These are phyloP conservation scores for Oscheius myriophilus DNA, from an alignment of 2,888 invertebrate genomes.

Conservation along the genomic window DNA sequence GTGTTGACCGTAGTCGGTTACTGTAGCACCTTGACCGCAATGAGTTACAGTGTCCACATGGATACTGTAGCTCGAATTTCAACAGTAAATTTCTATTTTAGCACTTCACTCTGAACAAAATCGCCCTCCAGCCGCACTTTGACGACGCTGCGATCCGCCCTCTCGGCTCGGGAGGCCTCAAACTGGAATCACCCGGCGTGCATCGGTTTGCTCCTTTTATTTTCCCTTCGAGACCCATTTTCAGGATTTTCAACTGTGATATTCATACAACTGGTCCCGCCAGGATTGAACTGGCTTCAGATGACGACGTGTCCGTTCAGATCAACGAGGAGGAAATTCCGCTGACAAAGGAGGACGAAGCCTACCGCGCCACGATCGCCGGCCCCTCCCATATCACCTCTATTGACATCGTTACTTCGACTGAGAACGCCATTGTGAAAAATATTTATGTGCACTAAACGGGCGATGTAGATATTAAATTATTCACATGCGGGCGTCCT, in stretches of 20 bases:
- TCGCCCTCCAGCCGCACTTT: slow-evolving; percentile 25
- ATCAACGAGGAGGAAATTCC: slow-evolving; percentile 1
- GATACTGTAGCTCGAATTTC: slow-evolving; percentile 2
- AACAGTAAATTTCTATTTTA: slow-evolving; percentile 2
- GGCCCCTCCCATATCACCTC: neutral
- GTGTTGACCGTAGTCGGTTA: too few relatives aligned
- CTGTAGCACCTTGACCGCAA: too few relatives aligned
- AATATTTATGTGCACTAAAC: slow-evolving; percentile 17
- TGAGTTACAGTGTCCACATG: too few relatives aligned
- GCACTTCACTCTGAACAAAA: slow-evolving; percentile 17
- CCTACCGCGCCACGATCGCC: neutral
- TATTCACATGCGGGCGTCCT: slow-evolving; percentile 16
- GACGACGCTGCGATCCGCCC: neutral
- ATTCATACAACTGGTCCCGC: neutral
- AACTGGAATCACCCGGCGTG: neutral
- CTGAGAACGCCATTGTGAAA: slow-evolving; percentile 6
- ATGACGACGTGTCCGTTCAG: neutral
- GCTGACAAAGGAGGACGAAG: neutral
- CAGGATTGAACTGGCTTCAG: neutral
- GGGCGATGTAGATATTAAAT: neutral
- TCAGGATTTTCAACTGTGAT: slow-evolving; percentile 20
- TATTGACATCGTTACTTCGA: neutral
- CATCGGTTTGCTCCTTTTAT: slow-evolving; percentile 1
- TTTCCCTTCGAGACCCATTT: neutral
- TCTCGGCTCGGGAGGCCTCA: slow-evolving; percentile 7